Evolutionary conservation across 2,113 vertebrate species (phyloP), one percentile per base, ranked within the genome.

Genomic region (Halichoerus grypus): DNA sequence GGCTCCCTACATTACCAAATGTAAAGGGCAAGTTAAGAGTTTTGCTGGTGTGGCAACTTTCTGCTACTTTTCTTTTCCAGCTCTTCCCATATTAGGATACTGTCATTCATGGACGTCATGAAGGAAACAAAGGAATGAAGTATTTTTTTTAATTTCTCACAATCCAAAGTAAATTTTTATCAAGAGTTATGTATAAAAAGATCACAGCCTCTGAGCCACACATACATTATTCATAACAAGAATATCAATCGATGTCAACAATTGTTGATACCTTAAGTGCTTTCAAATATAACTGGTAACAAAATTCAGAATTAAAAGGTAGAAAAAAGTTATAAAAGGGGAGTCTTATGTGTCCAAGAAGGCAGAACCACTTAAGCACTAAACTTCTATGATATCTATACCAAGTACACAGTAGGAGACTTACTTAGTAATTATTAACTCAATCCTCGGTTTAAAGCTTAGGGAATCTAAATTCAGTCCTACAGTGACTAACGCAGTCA

Each of bases 381-480:
- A 49, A 71, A 90, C 9, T 49, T 82, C 81, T 96, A 65, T 42
- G 72, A 79, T 33, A 93, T 46, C 46, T 46, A 80, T 36, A 51
- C 4, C 11, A 80, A 94, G 69, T 24, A 79, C 46, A 63, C 10
- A 81, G 46, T 5, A 84, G 53, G 4, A 94, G 63, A 95, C 98
- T 98, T 96, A 98, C 98, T 97, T 98, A 8, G 86, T 97, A 88
- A 98, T 96, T 83, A 93, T 33, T 21, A 97, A 63, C 69, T 98
- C 93, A 15, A 80, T 98, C 67, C 7, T 91, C 0, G 97, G 95
- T 71, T 96, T 98, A 84, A 98, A 98, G 79, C 96, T 97, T 96
- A 98, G 96, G 80, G 97, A 98, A 93, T 98, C 97, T 94, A 98
- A 97, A 80, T 97, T 97, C 91, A 98, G 85, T 63, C 98, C 98